Percentiles rank a stretch among this genome's conserved stretches.
phyloP scores from a whole-genome alignment of 2,888 invertebrate species.

The Empis stercorea region DNA sequence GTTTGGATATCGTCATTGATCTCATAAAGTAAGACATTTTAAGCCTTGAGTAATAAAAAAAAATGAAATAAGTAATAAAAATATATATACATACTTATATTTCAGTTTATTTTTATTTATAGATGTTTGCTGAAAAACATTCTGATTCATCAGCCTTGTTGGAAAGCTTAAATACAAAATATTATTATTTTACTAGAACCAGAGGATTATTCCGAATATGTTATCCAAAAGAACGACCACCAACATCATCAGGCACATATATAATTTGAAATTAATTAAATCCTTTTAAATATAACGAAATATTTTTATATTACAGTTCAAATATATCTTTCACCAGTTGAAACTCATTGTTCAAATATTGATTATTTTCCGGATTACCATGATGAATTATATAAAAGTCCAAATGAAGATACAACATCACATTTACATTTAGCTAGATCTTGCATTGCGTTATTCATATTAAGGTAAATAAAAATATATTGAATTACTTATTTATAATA shows the following conservation, averaged over 20 bases:
- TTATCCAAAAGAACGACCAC: constrained; percentile 84
- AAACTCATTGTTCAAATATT: constrained; percentile 89
- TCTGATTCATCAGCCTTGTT: constrained; percentile 54
- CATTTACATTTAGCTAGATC: constrained; percentile 78
- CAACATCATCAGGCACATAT: constrained; percentile 50
- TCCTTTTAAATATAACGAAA: constrained; percentile 8
- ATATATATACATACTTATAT: too few relatives aligned
- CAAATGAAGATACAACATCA: constrained; percentile 62
- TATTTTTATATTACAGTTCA: constrained; percentile 45
- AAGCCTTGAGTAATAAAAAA: too few relatives aligned
- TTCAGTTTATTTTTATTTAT: constrained; percentile 27
- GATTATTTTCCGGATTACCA: constrained; percentile 66
- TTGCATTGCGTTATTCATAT: constrained; percentile 84
- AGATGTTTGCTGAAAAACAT: constrained; percentile 65
- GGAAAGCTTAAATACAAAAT: constrained; percentile 71
- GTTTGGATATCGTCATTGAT: too few relatives aligned
- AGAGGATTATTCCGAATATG: constrained; percentile 89
- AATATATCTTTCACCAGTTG: constrained; percentile 81
- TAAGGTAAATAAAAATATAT: constrained; percentile 38
- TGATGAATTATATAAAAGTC: constrained; percentile 25
- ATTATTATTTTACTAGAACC: constrained; percentile 82
- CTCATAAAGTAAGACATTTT: too few relatives aligned
- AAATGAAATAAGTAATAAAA: too few relatives aligned
- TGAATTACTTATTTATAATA: too few relatives aligned
- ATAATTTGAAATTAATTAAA: too few relatives aligned